Evolutionary conservation across 1,140 invertebrate genomes (phyloP).

Genomic region (Drosophila ambigua): DNA sequence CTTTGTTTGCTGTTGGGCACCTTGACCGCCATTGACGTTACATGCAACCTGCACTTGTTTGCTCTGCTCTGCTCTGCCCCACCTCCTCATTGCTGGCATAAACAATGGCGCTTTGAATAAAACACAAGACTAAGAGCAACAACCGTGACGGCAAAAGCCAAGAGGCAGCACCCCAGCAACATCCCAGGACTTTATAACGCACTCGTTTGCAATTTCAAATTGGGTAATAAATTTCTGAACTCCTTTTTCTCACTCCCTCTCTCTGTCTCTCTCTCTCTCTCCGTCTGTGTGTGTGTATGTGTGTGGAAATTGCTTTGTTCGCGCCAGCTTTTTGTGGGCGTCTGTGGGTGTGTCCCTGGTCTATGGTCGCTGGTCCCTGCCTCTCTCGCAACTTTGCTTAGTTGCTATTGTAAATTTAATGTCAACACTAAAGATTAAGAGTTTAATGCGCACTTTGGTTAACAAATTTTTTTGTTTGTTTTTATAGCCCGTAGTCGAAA

Average conservation of each 20-base stretch:
- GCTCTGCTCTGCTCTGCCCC: constrained; percentile 1
- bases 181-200: constrained; percentile 71
- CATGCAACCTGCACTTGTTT: constrained; percentile 40
- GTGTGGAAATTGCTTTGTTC: constrained; percentile 73
- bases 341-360: too few relatives aligned
- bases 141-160: constrained; percentile 16
- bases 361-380: neutral
- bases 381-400: constrained; percentile 10
- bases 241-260: constrained; percentile 20
- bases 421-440: constrained; percentile 80
- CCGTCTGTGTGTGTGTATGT: constrained; percentile 10
- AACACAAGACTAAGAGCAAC: constrained; percentile 46
- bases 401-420: constrained; percentile 71
- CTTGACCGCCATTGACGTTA: constrained; percentile 51
- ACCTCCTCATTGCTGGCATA: constrained; percentile 41
- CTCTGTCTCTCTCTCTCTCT: constrained; percentile 2
- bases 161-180: constrained; percentile 11
- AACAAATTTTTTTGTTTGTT: constrained; percentile 62
- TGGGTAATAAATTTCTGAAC: constrained; percentile 78
- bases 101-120: constrained; percentile 69
- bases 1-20: constrained; percentile 47
- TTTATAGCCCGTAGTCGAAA: constrained; percentile 18
- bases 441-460: constrained; percentile 68
- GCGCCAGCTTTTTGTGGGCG: constrained; percentile 38
- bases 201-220: constrained; percentile 82